Evolutionary conservation across 2,797 vertebrate genomes (phyloP).

Genomic region (Danionella dracula): DNA sequence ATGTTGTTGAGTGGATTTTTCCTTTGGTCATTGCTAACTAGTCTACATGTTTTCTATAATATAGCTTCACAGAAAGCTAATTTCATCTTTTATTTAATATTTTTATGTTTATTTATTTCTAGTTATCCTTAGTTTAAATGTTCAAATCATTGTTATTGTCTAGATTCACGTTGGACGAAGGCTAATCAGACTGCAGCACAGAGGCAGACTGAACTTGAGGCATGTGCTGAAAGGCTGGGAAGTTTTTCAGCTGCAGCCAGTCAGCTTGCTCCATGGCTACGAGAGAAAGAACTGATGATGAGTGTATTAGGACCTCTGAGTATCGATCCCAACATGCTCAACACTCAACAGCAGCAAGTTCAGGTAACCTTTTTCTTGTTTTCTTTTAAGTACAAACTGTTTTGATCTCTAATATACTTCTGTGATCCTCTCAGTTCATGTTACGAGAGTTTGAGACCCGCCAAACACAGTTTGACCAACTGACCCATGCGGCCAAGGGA

Average conservation of each 20-base stretch:
- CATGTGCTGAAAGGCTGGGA: slow-evolving; percentile 83
- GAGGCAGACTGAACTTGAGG: slow-evolving; percentile 88
- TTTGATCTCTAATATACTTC: background rate
- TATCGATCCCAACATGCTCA: slow-evolving; percentile 98
- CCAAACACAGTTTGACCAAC: slow-evolving; percentile 86
- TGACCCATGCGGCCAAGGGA: slow-evolving; percentile 85
- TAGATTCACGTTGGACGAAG: slow-evolving; percentile 85
- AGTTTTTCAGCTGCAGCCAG: slow-evolving; percentile 81
- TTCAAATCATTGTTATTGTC: background rate
- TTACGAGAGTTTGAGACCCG: slow-evolving; percentile 95
- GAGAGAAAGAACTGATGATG: slow-evolving; percentile 99
- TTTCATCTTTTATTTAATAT: background rate
- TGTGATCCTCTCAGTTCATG: slow-evolving; percentile 80
- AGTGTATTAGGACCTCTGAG: slow-evolving; percentile 93
- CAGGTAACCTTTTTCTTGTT: slow-evolving; percentile 71
- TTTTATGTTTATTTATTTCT: background rate
- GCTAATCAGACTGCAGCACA: slow-evolving; percentile 80
- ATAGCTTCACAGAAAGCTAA: too few relatives aligned
- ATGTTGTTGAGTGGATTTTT: too few relatives aligned
- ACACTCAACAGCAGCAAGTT: slow-evolving; percentile 92
- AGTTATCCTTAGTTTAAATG: too few relatives aligned
- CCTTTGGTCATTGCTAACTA: too few relatives aligned
- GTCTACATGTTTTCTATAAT: too few relatives aligned
- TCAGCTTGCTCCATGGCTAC: slow-evolving; percentile 91
- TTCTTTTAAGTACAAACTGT: too few relatives aligned